phyloP scores from a whole-genome alignment of 1,140 invertebrate genomes.

The Drosophila murphyi region DNA sequence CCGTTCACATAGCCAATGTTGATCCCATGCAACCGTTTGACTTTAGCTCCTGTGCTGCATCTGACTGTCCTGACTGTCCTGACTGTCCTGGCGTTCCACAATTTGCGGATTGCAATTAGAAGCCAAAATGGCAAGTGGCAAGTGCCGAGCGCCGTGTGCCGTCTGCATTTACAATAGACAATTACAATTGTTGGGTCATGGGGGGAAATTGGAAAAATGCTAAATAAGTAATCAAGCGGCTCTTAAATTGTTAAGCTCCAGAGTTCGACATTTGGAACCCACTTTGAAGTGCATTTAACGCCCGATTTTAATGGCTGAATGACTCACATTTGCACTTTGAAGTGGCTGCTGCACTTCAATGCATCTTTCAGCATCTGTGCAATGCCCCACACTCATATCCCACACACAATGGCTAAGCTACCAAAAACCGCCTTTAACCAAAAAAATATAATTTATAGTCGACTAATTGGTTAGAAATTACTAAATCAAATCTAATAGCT shows the following conservation, averaged over 20 bases:
- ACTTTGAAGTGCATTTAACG: conserved; percentile 58
- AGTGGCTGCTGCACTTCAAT: conserved; percentile 57
- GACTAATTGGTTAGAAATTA: too few relatives aligned
- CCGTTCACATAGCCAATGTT: conserved; percentile 40
- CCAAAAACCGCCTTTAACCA: too few relatives aligned
- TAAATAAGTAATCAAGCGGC: conserved; percentile 81
- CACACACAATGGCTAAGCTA: background rate
- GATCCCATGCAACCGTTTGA: conserved; percentile 20
- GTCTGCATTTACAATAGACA: conserved; percentile 51
- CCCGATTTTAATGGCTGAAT: conserved; percentile 21
- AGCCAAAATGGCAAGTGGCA: conserved; percentile 17
- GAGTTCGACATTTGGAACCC: conserved; percentile 22
- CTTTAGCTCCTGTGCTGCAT: conserved; percentile 1
- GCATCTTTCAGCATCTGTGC: conserved; percentile 12
- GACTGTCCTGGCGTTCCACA: conserved; percentile 18
- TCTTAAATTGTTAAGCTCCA: conserved; percentile 23
- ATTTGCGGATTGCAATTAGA: conserved; percentile 72
- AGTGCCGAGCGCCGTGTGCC: conserved; percentile 33
- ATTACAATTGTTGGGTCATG: conserved; percentile 57
- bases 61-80: background rate
- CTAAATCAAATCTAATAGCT: too few relatives aligned
- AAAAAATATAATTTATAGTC: background rate
- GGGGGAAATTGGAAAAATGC: conserved; percentile 73
- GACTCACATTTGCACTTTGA: conserved; percentile 70
- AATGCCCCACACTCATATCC: background rate